Conservation (phyloP, 1,140 invertebrate genomes). For the Conus betulinus region DNA sequence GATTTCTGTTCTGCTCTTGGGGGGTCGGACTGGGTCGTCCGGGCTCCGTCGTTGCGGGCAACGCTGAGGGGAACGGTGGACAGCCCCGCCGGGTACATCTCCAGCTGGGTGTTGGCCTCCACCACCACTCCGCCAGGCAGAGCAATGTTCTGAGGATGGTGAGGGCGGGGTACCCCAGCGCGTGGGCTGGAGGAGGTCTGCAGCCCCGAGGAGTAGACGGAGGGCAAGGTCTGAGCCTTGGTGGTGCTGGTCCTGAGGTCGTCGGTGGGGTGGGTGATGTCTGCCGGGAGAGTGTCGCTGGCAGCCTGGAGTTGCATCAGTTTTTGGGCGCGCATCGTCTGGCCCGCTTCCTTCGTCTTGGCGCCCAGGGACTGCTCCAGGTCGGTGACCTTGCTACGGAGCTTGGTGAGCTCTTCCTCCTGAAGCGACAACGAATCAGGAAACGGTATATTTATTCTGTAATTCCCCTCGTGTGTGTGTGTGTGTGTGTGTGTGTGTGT, state of each 20-base stretch:
- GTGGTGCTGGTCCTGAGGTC: not conserved
- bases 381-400: not conserved
- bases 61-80: not conserved
- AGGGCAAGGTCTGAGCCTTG: not conserved
- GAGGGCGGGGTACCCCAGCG: not conserved
- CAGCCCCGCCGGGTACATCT: conserved; percentile 10
- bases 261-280: too few species aligned
- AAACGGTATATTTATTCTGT: too few species aligned
- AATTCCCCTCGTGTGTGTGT: too few species aligned
- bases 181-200: not conserved
- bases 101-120: not conserved
- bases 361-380: not conserved
- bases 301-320: not conserved
- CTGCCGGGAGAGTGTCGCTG: not conserved
- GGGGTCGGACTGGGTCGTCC: too few species aligned
- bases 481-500: too few species aligned
- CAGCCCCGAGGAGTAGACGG: not conserved
- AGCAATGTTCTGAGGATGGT: not conserved
- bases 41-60: not conserved
- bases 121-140: not conserved
- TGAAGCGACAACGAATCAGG: not conserved
- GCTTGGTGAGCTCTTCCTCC: not conserved
- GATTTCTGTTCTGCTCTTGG: not conserved
- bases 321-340: not conserved
- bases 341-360: not conserved